Evolutionary conservation across 2,113 vertebrate species (phyloP).

Genomic region (Alaudala cheleensis): DNA sequence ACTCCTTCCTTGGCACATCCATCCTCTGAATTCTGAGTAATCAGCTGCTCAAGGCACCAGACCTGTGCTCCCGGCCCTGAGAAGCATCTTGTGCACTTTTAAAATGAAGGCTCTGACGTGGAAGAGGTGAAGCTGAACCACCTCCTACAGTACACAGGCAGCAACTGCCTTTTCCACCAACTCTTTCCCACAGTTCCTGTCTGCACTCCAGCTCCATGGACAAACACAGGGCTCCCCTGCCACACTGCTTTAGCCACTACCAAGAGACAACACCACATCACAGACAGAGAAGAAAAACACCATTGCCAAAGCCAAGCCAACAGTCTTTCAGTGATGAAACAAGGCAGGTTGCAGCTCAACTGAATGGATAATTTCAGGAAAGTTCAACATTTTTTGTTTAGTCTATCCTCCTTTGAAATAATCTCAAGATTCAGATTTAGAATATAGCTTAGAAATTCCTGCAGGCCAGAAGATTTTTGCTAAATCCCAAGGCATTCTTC

Average conservation of each 20-base stretch:
- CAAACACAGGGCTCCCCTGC: neutral
- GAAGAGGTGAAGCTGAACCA: neutral
- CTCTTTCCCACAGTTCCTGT: neutral
- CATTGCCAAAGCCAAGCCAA: neutral
- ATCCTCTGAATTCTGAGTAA: neutral
- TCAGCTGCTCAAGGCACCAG: neutral
- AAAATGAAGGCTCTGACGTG: neutral
- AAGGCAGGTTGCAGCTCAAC: neutral
- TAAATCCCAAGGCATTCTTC: neutral
- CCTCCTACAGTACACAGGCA: neutral
- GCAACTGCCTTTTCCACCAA: neutral
- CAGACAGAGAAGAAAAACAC: neutral
- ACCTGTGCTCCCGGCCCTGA: neutral
- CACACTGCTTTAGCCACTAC: neutral
- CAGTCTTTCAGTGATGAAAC: neutral
- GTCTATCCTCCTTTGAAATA: neutral
- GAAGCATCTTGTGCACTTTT: neutral
- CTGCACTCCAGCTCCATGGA: rapidly evolving
- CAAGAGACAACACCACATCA: neutral
- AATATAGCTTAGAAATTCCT: neutral
- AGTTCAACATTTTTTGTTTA: neutral
- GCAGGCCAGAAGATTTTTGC: neutral
- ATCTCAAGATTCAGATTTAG: neutral
- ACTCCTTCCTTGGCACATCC: neutral
- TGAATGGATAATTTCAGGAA: neutral